Conservation (phyloP, 2,888 invertebrate species). For the Nycteola revayana region DNA sequence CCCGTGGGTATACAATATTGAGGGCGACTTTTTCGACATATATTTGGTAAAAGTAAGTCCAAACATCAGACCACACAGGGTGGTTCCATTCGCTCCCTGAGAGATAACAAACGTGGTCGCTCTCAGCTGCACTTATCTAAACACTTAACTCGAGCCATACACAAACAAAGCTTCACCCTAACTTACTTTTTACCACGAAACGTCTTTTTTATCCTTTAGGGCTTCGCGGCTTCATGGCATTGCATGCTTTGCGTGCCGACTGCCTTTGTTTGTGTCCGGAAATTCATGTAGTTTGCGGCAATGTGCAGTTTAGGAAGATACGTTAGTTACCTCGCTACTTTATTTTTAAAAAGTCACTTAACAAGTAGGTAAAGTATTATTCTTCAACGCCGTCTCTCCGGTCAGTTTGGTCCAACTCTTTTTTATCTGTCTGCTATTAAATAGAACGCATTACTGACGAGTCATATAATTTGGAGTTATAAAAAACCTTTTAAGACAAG, state of each 20-base stretch:
- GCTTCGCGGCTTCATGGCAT: conserved; percentile 63
- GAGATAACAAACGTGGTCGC: conserved; percentile 76
- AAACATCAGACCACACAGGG: conserved; percentile 77
- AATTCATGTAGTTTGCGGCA: conserved; percentile 71
- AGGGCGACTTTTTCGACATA: conserved; percentile 10
- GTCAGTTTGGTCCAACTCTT: conserved; percentile 22
- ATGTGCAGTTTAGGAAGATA: conserved; percentile 64
- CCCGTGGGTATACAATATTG: too few relatives aligned
- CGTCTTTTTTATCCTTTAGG: conserved; percentile 73
- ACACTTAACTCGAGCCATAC: conserved; percentile 76
- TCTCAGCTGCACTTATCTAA: conserved; percentile 79
- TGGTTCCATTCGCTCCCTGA: conserved; percentile 73
- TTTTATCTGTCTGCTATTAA: conserved; percentile 26
- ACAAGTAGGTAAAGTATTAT: conserved; percentile 12
- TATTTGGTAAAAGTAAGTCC: conserved; percentile 64
- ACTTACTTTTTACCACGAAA: conserved; percentile 77
- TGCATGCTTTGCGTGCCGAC: conserved; percentile 68
- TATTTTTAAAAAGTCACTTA: conserved; percentile 44
- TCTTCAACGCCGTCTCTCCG: conserved; percentile 18
- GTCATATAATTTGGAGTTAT: conserved; percentile 37
- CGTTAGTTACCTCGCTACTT: conserved; percentile 56
- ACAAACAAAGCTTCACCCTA: conserved; percentile 76
- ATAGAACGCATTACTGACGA: conserved; percentile 25
- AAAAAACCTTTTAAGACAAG: conserved; percentile 69
- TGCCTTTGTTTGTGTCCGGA: conserved; percentile 69